Evolutionary conservation across 2,888 invertebrate genomes (phyloP).

Genomic region (Ctenicera cuprea): DNA sequence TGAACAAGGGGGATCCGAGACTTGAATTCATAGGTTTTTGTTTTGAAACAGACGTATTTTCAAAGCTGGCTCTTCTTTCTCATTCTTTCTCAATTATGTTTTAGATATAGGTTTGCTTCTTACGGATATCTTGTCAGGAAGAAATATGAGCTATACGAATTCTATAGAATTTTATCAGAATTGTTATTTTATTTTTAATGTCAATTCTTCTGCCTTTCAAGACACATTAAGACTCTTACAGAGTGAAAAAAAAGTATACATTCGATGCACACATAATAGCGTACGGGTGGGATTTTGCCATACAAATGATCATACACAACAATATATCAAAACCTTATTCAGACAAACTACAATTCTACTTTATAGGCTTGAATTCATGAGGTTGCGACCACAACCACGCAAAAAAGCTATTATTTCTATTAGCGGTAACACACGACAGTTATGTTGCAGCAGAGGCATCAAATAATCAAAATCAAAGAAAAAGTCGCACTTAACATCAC

Average conservation of each 20-base stretch:
- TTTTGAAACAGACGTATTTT: constrained; percentile 37
- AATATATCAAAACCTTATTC: no score
- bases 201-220: background rate
- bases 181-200: constrained; percentile 6
- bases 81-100: constrained; percentile 33
- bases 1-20: constrained; percentile 50
- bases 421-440: no score
- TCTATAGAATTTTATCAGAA: background rate
- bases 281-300: no score
- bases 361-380: no score
- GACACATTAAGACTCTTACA: background rate
- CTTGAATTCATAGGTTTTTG: constrained; percentile 45
- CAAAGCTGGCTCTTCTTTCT: constrained; percentile 23
- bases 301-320: no score
- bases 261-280: background rate
- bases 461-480: no score
- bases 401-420: no score
- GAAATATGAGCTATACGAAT: background rate
- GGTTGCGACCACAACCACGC: no score
- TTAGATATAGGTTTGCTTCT: constrained; percentile 16
- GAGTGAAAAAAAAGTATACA: background rate
- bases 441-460: no score
- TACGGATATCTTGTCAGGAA: constrained; percentile 7
- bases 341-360: no score
- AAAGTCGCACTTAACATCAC: no score